Evolutionary conservation across 2,888 invertebrate species (phyloP).

Genomic region (Callyntrura guangdongensis): DNA sequence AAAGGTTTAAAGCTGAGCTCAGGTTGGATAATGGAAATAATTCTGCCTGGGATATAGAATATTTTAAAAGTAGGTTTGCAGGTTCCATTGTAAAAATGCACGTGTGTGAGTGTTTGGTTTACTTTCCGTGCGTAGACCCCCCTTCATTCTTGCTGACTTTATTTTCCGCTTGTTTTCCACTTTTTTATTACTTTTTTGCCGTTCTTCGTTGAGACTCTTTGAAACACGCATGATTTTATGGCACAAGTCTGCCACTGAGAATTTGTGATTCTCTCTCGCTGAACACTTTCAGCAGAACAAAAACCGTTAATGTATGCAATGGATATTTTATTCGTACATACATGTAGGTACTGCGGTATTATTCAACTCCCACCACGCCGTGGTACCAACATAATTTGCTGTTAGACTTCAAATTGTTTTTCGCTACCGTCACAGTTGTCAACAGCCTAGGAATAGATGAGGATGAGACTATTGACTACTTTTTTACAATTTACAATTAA

Average conservation of each 20-base stretch:
- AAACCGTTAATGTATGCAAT: not conserved
- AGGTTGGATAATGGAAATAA: not conserved
- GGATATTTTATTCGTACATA: not conserved
- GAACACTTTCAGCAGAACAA: not conserved
- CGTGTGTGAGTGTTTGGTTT: slow-evolving; percentile 14
- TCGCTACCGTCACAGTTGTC: no score
- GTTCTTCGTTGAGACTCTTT: not conserved
- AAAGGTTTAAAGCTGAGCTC: not conserved
- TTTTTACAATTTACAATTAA: no score
- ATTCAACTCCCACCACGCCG: not conserved
- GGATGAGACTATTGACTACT: no score
- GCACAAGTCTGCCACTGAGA: slow-evolving; percentile 36
- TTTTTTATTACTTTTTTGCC: slow-evolving; percentile 29
- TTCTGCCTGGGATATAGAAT: not conserved
- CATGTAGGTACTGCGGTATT: not conserved
- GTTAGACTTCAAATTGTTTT: no score
- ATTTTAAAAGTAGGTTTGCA: slow-evolving; percentile 1
- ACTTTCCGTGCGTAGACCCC: slow-evolving; percentile 13
- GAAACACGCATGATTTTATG: slow-evolving; percentile 46
- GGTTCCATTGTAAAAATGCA: not conserved
- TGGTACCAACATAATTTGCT: not conserved
- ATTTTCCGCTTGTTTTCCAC: slow-evolving; percentile 6
- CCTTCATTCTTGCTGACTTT: not conserved
- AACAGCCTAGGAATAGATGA: no score
- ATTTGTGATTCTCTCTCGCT: slow-evolving; percentile 23